Evolutionary conservation across 2,888 invertebrate genomes (phyloP), one percentile per base, ranked within the genome.

Genomic region (Andrena praecox): DNA sequence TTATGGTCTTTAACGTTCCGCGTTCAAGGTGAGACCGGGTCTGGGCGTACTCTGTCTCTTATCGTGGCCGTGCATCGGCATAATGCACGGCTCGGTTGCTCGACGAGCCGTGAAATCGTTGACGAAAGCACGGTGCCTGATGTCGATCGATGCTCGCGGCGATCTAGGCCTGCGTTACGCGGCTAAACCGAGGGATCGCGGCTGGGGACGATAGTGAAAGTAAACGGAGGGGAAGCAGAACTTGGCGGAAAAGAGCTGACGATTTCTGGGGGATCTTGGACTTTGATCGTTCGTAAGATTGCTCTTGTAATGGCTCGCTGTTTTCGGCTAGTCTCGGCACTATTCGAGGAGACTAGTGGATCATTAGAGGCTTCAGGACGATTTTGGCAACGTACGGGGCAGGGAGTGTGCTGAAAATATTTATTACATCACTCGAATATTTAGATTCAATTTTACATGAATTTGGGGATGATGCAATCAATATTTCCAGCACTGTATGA

Each of bases 91-190:
- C 72, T 86, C 83, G 87, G 82, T 78, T 86, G 89, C 77, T 86
- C 89, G 82, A 79, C 80, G 86, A 78, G 88, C 87, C 90, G 88
- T 90, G 87, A 90, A 91, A 92, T 91, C 88, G 85, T 86, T 83
- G 82, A 89, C 89, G 89, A 90, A 90, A 90, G 87, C 70, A 62
- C 48, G 68, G 75, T 69, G 75, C 80, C 66, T 27, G 75, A 73
- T 69, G 69, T 33, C 77, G 76, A 80, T 84, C 80, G 67, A 66
- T 82, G 56, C 66, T 77, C 56, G 52, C 27, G 54, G 33, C 69
- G 68, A 76, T 66, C 59, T 27, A 59, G 64, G 64, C 56, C 52
- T 60, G 35, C 52, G 48, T 48, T 33, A 64, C 20, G 50, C 54
- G 63, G 56, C 24, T 27, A 29, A 71, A 68, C 69, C 31, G n/a